A percentile compares a stretch with the other conserved stretches of the same genome.
Evolutionary conservation across 2,797 vertebrate genomes (phyloP).

Genomic region (Gallinago solitaria): DNA sequence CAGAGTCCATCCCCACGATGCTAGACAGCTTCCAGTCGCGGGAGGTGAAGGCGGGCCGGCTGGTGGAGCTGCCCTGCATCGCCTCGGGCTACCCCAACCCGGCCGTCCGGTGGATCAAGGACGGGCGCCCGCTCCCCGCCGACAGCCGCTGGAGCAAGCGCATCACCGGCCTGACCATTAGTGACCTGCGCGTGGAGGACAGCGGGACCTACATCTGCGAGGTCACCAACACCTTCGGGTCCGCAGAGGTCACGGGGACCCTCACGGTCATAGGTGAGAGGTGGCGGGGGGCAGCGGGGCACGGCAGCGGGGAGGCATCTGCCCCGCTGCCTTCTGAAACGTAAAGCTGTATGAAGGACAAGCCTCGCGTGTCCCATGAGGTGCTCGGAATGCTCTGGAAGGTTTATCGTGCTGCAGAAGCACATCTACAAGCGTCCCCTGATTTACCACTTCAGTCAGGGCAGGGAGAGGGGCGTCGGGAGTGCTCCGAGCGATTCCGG

Average conservation of each 20-base stretch:
- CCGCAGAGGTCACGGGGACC: constrained; percentile 92
- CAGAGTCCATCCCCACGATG: constrained; percentile 92
- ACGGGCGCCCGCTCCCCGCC: constrained; percentile 89
- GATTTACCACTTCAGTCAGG: not conserved
- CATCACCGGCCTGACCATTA: constrained; percentile 91
- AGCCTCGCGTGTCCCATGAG: not conserved
- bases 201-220: constrained; percentile 97
- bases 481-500: not conserved
- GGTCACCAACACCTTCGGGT: constrained; percentile 98
- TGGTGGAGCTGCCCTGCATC: constrained; percentile 92
- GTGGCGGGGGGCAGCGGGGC: not conserved
- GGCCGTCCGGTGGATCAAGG: constrained; percentile 95
- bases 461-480: not conserved
- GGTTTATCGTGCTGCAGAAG: not conserved
- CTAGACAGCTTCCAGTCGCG: constrained; percentile 94
- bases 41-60: constrained; percentile 88
- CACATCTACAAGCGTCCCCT: accelerated
- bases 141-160: constrained; percentile 93
- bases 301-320: accelerated
- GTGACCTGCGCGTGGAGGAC: constrained; percentile 91
- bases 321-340: not conserved
- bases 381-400: not conserved
- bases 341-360: not conserved
- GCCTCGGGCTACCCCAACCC: constrained; percentile 96
- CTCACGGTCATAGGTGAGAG: constrained; percentile 91